These are phyloP conservation scores for Nannoperca australis DNA, from an alignment of 2,797 vertebrate genomes.

Conservation along the genomic window DNA sequence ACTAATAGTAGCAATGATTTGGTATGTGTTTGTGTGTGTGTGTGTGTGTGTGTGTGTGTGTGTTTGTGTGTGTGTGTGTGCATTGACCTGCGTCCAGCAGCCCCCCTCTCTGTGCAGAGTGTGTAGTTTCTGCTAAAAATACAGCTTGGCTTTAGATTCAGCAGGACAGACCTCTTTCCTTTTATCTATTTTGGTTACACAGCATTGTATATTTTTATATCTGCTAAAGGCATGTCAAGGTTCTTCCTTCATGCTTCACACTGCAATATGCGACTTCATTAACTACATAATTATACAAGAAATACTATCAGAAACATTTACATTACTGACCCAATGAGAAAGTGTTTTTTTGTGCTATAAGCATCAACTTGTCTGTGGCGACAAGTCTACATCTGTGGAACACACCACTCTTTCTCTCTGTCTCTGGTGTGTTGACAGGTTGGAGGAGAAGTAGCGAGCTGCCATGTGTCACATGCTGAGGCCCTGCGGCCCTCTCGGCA, in stretches of 20 bases:
- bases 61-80: constrained; percentile 63
- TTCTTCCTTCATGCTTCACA: constrained; percentile 40
- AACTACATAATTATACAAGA: neutral
- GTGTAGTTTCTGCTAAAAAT: constrained; percentile 81
- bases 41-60: constrained; percentile 69
- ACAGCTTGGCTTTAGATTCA: constrained; percentile 68
- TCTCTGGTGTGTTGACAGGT: constrained; percentile 66
- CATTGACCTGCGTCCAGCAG: constrained; percentile 59
- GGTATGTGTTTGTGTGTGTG: constrained; percentile 47
- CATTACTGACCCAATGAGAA: constrained; percentile 2
- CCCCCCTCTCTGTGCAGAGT: constrained; percentile 55
- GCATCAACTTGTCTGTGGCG: constrained; percentile 50
- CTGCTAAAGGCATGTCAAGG: constrained; percentile 37
- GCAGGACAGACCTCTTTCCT: constrained; percentile 61
- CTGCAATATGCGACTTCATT: neutral
- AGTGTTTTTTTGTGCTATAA: constrained; percentile 18
- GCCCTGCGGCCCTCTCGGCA: constrained; percentile 72
- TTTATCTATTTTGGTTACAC: constrained; percentile 78
- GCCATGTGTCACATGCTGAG: constrained; percentile 77
- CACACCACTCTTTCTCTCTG: constrained; percentile 23
- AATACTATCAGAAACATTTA: neutral
- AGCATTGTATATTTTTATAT: constrained; percentile 67
- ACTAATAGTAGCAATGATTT: constrained; percentile 67
- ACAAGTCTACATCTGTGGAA: constrained; percentile 61
- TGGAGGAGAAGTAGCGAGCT: constrained; percentile 68